Percentiles rank a stretch among this genome's conserved stretches.
phyloP scores from a whole-genome alignment of 2,888 invertebrate species.

The Euzetes globulus region DNA sequence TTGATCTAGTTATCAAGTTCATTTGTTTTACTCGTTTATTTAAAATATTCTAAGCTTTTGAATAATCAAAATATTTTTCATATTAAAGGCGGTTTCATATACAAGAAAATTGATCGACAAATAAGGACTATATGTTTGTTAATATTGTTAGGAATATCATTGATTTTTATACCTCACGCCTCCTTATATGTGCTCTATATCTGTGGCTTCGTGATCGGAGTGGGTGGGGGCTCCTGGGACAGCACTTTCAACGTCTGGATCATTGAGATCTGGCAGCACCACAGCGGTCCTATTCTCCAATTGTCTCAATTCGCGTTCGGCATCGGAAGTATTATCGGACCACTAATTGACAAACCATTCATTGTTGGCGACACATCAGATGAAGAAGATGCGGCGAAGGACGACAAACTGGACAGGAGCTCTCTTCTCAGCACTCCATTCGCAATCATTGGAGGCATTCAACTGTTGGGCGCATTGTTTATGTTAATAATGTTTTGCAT shows the following conservation, averaged over 20 bases:
- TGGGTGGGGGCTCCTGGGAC: constrained; percentile 19
- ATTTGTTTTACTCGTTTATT: background rate
- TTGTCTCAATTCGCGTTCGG: constrained; percentile 21
- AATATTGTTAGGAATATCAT: background rate
- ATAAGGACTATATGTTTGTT: background rate
- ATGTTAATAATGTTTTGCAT: constrained; percentile 10
- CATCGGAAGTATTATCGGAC: constrained; percentile 15
- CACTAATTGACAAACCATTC: constrained; percentile 12
- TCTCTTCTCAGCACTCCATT: background rate
- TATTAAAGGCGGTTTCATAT: constrained; percentile 11
- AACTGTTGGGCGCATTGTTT: constrained; percentile 15
- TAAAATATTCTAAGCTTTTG: background rate
- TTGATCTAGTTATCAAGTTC: no score
- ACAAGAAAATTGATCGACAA: background rate
- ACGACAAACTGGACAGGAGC: background rate
- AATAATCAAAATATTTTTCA: background rate
- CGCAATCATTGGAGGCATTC: background rate
- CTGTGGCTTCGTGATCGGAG: background rate
- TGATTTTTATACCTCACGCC: constrained; percentile 3
- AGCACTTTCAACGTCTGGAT: constrained; percentile 2
- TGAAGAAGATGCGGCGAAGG: background rate
- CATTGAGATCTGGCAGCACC: constrained; percentile 1
- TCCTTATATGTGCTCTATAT: background rate
- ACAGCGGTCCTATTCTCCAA: constrained; percentile 7
- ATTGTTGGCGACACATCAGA: background rate